These are phyloP conservation scores for Phrynosoma platyrhinos DNA, from an alignment of 2,113 vertebrate species.

Conservation along the genomic window DNA sequence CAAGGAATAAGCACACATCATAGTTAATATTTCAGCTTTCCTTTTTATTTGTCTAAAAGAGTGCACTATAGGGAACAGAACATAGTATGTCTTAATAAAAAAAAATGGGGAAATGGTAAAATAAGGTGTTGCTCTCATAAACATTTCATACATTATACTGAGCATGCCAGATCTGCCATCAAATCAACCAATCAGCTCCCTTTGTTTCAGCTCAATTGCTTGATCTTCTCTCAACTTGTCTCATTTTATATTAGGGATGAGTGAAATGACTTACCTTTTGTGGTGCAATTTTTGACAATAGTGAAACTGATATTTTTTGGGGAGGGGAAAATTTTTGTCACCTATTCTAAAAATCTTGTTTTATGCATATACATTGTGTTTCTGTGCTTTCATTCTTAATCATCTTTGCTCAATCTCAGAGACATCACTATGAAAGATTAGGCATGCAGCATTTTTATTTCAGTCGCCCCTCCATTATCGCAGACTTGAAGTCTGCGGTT, in stretches of 20 bases:
- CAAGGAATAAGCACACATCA: slow-evolving; percentile 62
- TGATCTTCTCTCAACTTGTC: neutral
- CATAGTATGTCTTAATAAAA: neutral
- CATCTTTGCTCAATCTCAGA: neutral
- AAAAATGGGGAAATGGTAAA: neutral
- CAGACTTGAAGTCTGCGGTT: too few species aligned
- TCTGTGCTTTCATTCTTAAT: neutral
- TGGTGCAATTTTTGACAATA: neutral
- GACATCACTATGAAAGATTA: neutral
- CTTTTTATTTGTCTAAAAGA: slow-evolving; percentile 18
- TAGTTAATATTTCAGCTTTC: slow-evolving; percentile 56
- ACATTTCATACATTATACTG: neutral
- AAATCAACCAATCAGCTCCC: neutral
- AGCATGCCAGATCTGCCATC: neutral
- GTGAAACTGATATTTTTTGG: neutral
- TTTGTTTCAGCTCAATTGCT: neutral
- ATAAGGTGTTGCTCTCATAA: neutral
- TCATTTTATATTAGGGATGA: neutral
- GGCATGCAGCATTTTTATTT: neutral
- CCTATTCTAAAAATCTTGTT: neutral
- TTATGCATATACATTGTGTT: neutral
- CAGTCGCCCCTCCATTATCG: too few species aligned
- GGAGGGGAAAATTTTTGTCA: neutral
- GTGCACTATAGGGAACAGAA: neutral
- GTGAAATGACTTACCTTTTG: too few species aligned